These are phyloP conservation scores for Sebastes steindachneri DNA, from an alignment of 2,797 vertebrate genomes.

Conservation along the genomic window DNA sequence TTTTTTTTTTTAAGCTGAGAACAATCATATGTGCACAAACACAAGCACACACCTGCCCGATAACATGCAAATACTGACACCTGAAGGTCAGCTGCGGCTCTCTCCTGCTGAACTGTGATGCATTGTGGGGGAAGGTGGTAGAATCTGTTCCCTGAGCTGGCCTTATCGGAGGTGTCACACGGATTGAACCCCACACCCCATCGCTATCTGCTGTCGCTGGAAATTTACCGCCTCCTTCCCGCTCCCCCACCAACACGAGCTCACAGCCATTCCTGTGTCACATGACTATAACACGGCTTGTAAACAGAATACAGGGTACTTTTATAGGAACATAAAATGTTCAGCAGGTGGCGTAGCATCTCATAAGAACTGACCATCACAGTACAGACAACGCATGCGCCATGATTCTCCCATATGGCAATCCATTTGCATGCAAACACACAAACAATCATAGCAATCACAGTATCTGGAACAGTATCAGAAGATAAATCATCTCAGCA, in stretches of 20 bases:
- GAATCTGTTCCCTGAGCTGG: slow-evolving; percentile 43
- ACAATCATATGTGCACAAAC: slow-evolving; percentile 24
- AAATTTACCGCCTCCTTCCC: slow-evolving; percentile 26
- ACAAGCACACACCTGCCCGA: slow-evolving; percentile 26
- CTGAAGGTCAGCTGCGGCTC: slow-evolving; percentile 73
- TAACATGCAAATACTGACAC: slow-evolving; percentile 71
- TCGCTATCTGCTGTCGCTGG: slow-evolving; percentile 10
- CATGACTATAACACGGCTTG: slow-evolving; percentile 21
- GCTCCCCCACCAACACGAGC: neutral
- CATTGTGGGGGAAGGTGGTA: slow-evolving; percentile 38
- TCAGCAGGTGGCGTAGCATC: neutral
- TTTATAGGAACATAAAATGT: slow-evolving; percentile 38
- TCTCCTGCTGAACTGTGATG: slow-evolving; percentile 46
- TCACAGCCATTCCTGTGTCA: slow-evolving; percentile 1
- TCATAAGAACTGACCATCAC: neutral
- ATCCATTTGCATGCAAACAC: neutral
- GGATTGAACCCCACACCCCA: slow-evolving; percentile 17
- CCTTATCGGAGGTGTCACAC: slow-evolving; percentile 68
- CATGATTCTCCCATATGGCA: neutral
- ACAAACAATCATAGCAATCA: neutral
- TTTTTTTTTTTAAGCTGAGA: slow-evolving; percentile 43
- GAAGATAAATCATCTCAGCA: neutral
- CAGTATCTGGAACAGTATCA: neutral
- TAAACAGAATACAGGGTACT: slow-evolving; percentile 12
- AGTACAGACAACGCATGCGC: neutral